phyloP scores from a whole-genome alignment of 2,113 vertebrate genomes.

The Microcebus griseorufus region DNA sequence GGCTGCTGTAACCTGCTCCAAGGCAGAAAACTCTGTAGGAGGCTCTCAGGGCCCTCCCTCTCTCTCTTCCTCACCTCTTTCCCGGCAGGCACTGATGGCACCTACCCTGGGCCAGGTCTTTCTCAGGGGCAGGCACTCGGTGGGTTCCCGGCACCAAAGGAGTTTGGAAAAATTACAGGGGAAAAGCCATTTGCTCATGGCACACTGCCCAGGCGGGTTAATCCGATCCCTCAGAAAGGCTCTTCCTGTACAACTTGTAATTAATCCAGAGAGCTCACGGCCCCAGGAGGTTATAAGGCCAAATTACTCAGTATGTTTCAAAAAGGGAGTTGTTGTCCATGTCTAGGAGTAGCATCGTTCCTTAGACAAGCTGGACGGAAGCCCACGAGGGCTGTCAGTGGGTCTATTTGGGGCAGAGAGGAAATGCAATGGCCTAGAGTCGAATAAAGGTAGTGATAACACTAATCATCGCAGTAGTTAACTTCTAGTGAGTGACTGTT shows the following conservation, averaged over 20 bases:
- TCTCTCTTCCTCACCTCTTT: too few relatives aligned
- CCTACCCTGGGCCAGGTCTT: neutral
- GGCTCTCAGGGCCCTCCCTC: neutral
- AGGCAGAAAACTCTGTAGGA: neutral
- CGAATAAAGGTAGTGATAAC: neutral
- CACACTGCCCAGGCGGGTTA: constrained; percentile 47
- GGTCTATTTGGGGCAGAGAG: neutral
- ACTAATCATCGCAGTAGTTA: neutral
- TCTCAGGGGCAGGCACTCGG: neutral
- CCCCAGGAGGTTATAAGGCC: neutral
- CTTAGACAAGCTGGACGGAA: neutral
- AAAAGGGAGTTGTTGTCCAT: neutral
- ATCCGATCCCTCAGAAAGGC: constrained; percentile 11
- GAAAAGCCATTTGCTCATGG: constrained; percentile 62
- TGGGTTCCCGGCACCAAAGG: constrained; percentile 12
- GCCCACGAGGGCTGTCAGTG: neutral
- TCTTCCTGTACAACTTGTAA: constrained; percentile 57
- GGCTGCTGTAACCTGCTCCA: neutral
- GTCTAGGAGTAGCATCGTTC: neutral
- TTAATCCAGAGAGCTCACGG: constrained; percentile 37
- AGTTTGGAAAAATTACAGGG: constrained; percentile 46
- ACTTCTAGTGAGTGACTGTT: neutral
- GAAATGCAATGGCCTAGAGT: neutral
- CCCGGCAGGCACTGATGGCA: neutral
- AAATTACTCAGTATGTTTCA: neutral